A percentile compares a stretch with the other conserved stretches of the same genome.
Conservation (phyloP, 1,140 invertebrate genomes). For the Drosophila neocordata region DNA sequence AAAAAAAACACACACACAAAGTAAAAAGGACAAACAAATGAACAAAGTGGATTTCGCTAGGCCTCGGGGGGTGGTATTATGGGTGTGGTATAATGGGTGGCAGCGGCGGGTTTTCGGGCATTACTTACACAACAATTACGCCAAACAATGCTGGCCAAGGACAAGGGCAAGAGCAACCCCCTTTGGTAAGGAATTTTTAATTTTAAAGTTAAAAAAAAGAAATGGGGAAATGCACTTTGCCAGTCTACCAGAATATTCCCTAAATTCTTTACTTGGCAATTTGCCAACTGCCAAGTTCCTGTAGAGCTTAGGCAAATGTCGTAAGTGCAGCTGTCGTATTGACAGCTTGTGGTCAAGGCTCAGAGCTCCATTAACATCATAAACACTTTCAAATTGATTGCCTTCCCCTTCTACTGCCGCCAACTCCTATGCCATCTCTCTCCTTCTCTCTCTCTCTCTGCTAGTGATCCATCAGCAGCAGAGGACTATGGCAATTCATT, state of each 20-base stretch:
- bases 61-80: neutral
- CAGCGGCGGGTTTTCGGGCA: conserved; percentile 48
- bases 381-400: conserved; percentile 75
- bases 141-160: conserved; percentile 53
- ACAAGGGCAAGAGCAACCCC: conserved; percentile 11
- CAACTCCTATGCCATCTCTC: too few relatives aligned
- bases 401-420: neutral
- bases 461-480: conserved; percentile 62
- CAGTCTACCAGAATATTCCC: conserved; percentile 33
- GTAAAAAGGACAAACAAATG: conserved; percentile 70
- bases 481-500: conserved; percentile 45
- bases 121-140: conserved; percentile 81
- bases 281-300: conserved; percentile 26
- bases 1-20: neutral
- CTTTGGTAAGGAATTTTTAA: conserved; percentile 66
- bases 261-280: conserved; percentile 7
- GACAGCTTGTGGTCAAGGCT: conserved; percentile 72
- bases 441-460: too few relatives aligned
- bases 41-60: conserved; percentile 71
- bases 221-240: conserved; percentile 68
- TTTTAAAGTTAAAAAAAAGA: conserved; percentile 65
- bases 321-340: conserved; percentile 74
- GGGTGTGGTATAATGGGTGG: conserved; percentile 6
- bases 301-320: conserved; percentile 68
- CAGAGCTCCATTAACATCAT: conserved; percentile 35